Base-by-base conservation (phyloP, 2,113 vertebrate genomes). In the Dryoscopus gambensis region DNA sequence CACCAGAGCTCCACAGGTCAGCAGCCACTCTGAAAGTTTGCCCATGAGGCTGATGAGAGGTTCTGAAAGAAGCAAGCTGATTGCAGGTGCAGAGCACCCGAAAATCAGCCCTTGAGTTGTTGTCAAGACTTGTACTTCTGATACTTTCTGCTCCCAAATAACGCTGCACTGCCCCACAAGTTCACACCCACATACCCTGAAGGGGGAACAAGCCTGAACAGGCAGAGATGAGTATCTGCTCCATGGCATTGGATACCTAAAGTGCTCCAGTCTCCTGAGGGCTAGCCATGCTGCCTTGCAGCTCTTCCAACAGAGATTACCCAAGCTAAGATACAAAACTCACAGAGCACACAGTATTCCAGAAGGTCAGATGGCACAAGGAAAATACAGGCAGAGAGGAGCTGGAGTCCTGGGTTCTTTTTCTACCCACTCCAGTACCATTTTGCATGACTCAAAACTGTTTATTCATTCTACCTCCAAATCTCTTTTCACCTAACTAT, bases 211-310 rank as follows among this genome's bases (percentile, higher is more conserved):
- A 78, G 96, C 89, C 91, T 78, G 30, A 70, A 81, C 90, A 97
- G 68, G 94, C 86, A 90, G 60, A 88, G 91, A 95, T 86, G 69
- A 77, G 35, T 55, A 95, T 95, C 96, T 90, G 46, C 76, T 74
- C 68, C 14, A 0, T 90, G 70, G 63, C 75, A 37, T 4, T 60
- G 74, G 71, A 35, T 63, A 39, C 27, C 39, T 73, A 8, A 80
- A 84, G 31, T 81, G 60, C 42, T 94, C n/a, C n/a, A 53, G n/a
- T 6, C 63, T 94, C 31, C 85, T 50, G 25, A 44, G 5, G 1
- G 53, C 9, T 78, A 37, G 79, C 42, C 59, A 5, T 7, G 49
- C 31, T 93, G 78, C 44, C 55, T 37, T 76, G 71, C 46, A 89
- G 59, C 39, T 84, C 55, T 63, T 74, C 25, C 46, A 40, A 53